phyloP scores from a whole-genome alignment of 1,140 invertebrate species.

The Heliconius congener region DNA sequence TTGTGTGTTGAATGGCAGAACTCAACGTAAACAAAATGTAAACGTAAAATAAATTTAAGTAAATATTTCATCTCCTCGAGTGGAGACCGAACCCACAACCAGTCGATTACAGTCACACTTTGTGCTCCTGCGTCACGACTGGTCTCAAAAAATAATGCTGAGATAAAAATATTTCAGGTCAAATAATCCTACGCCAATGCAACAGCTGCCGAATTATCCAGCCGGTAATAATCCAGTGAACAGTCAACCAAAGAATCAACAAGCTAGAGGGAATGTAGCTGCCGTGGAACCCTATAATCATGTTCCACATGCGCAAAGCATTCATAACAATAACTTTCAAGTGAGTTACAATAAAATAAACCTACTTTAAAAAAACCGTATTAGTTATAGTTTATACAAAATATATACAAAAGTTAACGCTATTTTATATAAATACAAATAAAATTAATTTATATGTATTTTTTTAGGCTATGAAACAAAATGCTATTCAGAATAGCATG shows the following conservation, averaged over 20 bases:
- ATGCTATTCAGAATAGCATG: constrained; percentile 77
- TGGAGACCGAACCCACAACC: too few species aligned
- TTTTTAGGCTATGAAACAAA: constrained; percentile 78
- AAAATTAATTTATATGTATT: background rate
- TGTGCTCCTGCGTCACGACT: too few species aligned
- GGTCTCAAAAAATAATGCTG: background rate
- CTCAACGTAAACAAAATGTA: too few species aligned
- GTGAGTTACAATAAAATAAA: constrained; percentile 47
- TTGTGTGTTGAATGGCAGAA: too few species aligned
- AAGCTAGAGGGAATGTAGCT: constrained; percentile 88
- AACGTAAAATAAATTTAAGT: too few species aligned
- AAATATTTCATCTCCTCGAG: too few species aligned
- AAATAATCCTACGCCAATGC: constrained; percentile 74
- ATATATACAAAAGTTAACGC: too few species aligned
- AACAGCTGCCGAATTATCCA: constrained; percentile 73
- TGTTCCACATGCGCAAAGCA: constrained; percentile 86
- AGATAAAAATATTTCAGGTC: constrained; percentile 52
- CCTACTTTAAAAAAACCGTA: too few species aligned
- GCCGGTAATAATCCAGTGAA: constrained; percentile 54
- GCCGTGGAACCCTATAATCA: constrained; percentile 95
- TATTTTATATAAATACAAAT: background rate
- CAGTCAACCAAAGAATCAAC: constrained; percentile 76
- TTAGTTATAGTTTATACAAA: too few species aligned
- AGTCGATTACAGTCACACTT: too few species aligned
- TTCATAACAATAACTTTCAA: constrained; percentile 79